Conservation (phyloP, 1,140 invertebrate genomes). For the Drosophila orena region DNA sequence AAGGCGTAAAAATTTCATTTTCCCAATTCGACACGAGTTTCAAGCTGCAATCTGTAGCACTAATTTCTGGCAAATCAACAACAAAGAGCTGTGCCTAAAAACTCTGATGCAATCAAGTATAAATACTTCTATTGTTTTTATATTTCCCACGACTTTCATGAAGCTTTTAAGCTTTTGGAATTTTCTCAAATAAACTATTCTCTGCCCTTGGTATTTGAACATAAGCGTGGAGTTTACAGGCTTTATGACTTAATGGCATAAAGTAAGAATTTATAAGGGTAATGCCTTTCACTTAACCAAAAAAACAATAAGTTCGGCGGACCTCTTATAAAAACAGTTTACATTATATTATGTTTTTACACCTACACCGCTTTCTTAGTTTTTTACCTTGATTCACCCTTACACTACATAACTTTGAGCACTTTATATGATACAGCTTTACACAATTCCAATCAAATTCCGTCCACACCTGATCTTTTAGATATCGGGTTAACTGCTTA, state of each 20-base stretch:
- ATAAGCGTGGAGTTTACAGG: background rate
- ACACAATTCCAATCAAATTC: background rate
- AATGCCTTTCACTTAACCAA: background rate
- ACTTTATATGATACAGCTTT: too few relatives aligned
- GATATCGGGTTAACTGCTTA: constrained; percentile 20
- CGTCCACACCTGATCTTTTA: constrained; percentile 17
- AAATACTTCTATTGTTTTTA: constrained; percentile 22
- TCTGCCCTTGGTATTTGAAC: constrained; percentile 16
- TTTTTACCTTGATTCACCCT: background rate
- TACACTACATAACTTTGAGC: background rate
- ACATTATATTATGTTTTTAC: background rate
- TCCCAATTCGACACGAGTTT: constrained; percentile 23
- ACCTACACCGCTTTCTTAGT: background rate
- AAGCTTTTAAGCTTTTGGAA: background rate
- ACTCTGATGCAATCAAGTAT: constrained; percentile 23
- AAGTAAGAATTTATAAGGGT: background rate
- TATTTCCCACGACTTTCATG: constrained; percentile 25
- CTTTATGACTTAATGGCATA: too few relatives aligned
- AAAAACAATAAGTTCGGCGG: background rate
- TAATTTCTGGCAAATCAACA: constrained; percentile 11
- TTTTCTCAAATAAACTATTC: constrained; percentile 33
- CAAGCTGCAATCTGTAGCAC: constrained; percentile 15
- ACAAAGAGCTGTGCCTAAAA: constrained; percentile 14
- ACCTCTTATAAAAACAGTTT: background rate
- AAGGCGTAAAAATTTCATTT: constrained; percentile 46